Percentiles rank a stretch among this genome's conserved stretches.
phyloP scores from a whole-genome alignment of 37 sponge, comb jelly and placozoan genomes.

The Hexactinellida sp. region DNA sequence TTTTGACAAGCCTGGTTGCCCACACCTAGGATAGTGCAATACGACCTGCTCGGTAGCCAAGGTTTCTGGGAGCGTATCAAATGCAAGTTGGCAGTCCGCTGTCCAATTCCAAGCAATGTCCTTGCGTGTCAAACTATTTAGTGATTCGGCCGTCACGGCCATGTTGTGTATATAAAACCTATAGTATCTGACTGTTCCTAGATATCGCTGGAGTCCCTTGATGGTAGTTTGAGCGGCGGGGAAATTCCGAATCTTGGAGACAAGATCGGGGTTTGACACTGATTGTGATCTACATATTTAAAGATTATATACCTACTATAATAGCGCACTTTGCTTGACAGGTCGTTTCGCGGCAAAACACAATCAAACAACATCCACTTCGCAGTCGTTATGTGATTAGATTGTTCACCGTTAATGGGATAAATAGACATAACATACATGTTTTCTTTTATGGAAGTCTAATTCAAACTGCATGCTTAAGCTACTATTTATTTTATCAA shows the following conservation, averaged over 20 bases:
- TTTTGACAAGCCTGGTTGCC: not conserved
- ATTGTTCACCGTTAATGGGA: too few species aligned
- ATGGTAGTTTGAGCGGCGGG: not conserved
- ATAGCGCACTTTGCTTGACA: too few species aligned
- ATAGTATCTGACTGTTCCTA: not conserved
- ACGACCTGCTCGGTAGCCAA: conserved; percentile 9
- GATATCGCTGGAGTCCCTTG: conserved; percentile 3
- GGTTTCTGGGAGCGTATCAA: conserved; percentile 13
- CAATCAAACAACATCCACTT: too few species aligned
- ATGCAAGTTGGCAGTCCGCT: conserved; percentile 9
- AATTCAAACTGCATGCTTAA: too few species aligned
- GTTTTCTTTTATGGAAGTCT: too few species aligned
- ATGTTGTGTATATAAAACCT: conserved; percentile 7
- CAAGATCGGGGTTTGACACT: not conserved
- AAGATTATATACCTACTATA: too few species aligned
- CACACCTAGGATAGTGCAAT: not conserved
- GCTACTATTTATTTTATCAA: too few species aligned
- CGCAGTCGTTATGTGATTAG: too few species aligned
- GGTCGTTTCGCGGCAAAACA: too few species aligned
- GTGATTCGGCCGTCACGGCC: not conserved
- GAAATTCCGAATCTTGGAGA: not conserved
- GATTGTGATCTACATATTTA: too few species aligned
- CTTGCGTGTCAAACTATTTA: not conserved
- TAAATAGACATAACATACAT: too few species aligned
- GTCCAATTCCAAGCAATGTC: conserved; percentile 1